Evolutionary conservation across 2,888 invertebrate genomes (phyloP).

Genomic region (Limnephilus lunatus): DNA sequence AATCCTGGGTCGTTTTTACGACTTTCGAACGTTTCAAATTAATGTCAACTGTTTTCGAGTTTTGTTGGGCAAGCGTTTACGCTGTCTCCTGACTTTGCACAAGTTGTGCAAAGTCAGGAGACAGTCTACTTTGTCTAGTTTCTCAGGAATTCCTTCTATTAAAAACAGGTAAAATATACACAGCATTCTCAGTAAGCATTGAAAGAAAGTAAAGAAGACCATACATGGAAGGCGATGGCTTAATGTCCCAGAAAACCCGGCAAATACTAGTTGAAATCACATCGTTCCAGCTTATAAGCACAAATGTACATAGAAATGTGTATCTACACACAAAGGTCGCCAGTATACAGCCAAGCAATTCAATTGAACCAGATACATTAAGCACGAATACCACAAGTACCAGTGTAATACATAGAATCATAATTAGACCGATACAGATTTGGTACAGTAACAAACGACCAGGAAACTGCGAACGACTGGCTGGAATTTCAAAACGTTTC

Average conservation of each 20-base stretch:
- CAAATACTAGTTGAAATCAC: not conserved
- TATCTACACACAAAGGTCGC: not conserved
- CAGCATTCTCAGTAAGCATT: too few relatives aligned
- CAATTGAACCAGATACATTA: not conserved
- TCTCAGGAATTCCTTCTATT: too few relatives aligned
- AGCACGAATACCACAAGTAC: not conserved
- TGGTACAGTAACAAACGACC: not conserved
- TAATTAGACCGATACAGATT: not conserved
- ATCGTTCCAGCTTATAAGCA: not conserved
- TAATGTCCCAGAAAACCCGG: not conserved
- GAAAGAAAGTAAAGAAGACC: too few relatives aligned
- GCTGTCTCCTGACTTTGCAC: too few relatives aligned
- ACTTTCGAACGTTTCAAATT: too few relatives aligned
- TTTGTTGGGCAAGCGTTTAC: too few relatives aligned
- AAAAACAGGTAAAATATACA: too few relatives aligned
- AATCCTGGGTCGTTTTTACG: too few relatives aligned
- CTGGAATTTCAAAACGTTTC: conserved; percentile 2
- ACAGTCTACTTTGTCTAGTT: too few relatives aligned
- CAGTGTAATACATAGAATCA: not conserved
- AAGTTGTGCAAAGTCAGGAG: too few relatives aligned
- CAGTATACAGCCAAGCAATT: not conserved
- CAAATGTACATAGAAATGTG: not conserved
- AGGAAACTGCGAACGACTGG: not conserved
- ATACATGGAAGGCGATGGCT: too few relatives aligned
- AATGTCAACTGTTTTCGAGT: too few relatives aligned